Evolutionary conservation across 2,888 invertebrate species (phyloP), one percentile per base, ranked within the genome.

Genomic region (Dasypogon diadema): DNA sequence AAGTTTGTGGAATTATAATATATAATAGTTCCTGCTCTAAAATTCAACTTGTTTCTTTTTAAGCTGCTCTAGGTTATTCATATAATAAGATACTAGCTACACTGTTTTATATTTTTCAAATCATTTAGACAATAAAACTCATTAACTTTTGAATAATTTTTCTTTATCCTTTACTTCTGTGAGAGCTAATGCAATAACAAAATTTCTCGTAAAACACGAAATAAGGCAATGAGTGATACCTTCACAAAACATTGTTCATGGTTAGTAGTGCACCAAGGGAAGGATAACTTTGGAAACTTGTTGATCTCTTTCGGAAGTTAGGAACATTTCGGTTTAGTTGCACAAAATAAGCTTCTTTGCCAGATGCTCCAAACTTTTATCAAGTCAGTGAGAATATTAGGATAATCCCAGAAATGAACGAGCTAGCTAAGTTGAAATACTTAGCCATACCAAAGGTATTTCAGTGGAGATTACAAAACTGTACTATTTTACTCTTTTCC

Each of bases 211-310:
- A 42, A 2, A 12, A 12, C 42, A 42, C n/a, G 6, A 42, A 42
- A 42, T 12, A n/a, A 42, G n/a, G n/a, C 42, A 12, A 42, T 42
- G 12, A 42, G 3, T 42, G n/a, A n/a, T 12, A 12, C 42, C 42
- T 42, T n/a, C n/a, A 42, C 42, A n/a, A 42, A 42, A 42, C 42
- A 42, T 42, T 42, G 42, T 42, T 42, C 42, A 42, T 42, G 42
- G 42, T 42, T 42, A 42, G n/a, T 42, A 42, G 12, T 3, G 42
- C 8, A 42, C 42, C 42, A 12, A 12, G 10, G 42, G 42, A 42
- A 12, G n/a, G n/a, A 42, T 42, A 42, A 42, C 42, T 42, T 42
- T 12, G 12, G 42, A 42, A 42, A 42, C 42, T 42, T 42, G 42
- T 42, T 42, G 42, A 42, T 42, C 42, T n/a, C 42, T 12, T 42